Base-by-base conservation (phyloP, 2,797 vertebrate genomes). In the Notolabrus celidotus region DNA sequence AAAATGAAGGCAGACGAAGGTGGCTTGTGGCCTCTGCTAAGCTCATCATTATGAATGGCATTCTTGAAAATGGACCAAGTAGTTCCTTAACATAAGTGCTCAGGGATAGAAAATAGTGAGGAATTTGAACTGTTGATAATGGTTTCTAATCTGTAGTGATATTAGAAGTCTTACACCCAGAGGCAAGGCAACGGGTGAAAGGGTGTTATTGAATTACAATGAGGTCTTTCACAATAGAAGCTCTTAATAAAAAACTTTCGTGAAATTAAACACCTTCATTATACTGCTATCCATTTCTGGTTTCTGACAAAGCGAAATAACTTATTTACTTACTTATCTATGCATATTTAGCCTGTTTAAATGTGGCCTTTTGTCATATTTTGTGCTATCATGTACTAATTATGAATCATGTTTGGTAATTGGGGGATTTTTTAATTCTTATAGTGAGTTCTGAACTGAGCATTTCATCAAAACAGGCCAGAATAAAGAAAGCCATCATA, bases 11-110 rank as follows among this genome's bases (percentile, higher is more conserved):
- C 23, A 52, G 74, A 41, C 22, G 33, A 77, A 77, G 80, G 71
- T 70, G 60, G 34, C 77, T 54, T 41, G 36, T 74, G 51, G 67
- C 67, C 60, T 80, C 69, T 31, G 10, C 56, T 64, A 66, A 83
- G 56, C 78, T 88, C 73, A 78, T 89, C 54, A 20, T 52, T 81
- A 67, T 87, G 49, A 89, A 72, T 80, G 67, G 70, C 70, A 76
- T 55, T 71, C 36, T 74, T 69, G 77, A 74, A 79, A 71, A 64
- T 20, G 56, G 27, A 19, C 62, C 47, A 60, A 52, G 25, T 71
- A 39, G 58, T 63, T 78, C 64, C 22, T 74, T 58, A 57, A 67
- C 64, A 49, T 77, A 42, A 41, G 23, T 11, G 46, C 60, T 52
- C 0, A 1, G 42, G 23, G 49, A 66, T 61, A 50, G 12, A 62